phyloP scores from a whole-genome alignment of 2,113 vertebrate species.

The Uropsilus gracilis region DNA sequence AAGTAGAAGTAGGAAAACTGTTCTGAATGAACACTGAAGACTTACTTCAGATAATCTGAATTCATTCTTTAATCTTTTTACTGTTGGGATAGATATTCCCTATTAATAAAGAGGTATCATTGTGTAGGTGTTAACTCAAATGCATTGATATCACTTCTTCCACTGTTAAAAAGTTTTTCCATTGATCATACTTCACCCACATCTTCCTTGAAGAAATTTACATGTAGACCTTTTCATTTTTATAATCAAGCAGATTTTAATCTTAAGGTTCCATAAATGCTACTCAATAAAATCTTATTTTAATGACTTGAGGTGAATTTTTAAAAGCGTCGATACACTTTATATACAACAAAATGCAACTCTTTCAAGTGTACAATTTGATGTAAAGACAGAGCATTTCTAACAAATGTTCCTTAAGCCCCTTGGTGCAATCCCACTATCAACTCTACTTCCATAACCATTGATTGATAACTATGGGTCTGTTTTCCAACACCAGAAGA shows the following conservation, averaged over 20 bases:
- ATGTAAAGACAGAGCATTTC: conserved; percentile 4
- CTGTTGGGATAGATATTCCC: conserved; percentile 2
- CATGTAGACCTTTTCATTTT: conserved; percentile 29
- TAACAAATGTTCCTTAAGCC: not conserved
- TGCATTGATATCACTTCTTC: not conserved
- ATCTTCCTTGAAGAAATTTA: conserved; percentile 37
- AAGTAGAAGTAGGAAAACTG: not conserved
- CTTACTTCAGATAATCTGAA: conserved; percentile 52
- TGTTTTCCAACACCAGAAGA: conserved; percentile 8
- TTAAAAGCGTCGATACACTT: conserved; percentile 24
- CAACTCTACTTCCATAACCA: not conserved
- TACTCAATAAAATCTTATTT: conserved; percentile 57
- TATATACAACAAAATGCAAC: not conserved
- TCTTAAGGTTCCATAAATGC: conserved; percentile 65
- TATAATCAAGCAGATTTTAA: conserved; percentile 55
- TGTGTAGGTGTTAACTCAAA: conserved; percentile 31
- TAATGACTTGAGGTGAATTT: conserved; percentile 22
- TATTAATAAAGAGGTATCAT: not conserved
- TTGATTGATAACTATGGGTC: not conserved
- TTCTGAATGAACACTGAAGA: conserved; percentile 32
- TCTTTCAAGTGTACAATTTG: conserved; percentile 14
- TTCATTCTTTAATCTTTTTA: conserved; percentile 29
- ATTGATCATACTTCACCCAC: conserved; percentile 18
- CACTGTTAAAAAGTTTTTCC: conserved; percentile 25
- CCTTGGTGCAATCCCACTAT: not conserved